Percentiles rank a stretch among this genome's conserved stretches.
phyloP scores from a whole-genome alignment of 2,113 vertebrate genomes.

The Sinocyclocheilus grahami region DNA sequence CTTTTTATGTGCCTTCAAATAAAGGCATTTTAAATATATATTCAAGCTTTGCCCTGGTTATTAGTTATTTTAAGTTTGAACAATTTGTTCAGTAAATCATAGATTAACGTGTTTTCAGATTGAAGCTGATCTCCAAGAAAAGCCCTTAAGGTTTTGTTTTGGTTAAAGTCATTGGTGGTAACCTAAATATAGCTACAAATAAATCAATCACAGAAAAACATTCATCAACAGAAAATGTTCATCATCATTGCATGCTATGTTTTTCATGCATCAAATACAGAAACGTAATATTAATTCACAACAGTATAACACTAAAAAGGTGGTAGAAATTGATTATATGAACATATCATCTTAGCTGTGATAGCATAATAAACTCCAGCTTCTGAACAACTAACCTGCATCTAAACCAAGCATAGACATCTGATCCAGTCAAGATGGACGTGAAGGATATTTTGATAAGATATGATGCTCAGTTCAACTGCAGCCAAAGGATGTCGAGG shows the following conservation, averaged over 20 bases:
- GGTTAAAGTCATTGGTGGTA: background rate
- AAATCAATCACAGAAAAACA: background rate
- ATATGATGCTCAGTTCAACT: background rate
- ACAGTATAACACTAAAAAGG: background rate
- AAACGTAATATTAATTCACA: background rate
- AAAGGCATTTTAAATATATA: constrained; percentile 7
- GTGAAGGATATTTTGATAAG: background rate
- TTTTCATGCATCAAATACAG: constrained; percentile 6
- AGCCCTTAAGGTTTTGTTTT: background rate
- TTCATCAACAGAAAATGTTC: background rate
- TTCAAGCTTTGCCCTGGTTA: background rate
- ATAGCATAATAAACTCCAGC: background rate
- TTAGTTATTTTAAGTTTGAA: background rate
- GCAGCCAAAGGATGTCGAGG: background rate
- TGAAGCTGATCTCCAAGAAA: background rate
- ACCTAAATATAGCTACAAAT: background rate
- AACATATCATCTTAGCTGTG: background rate
- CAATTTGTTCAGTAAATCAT: background rate
- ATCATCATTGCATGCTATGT: background rate
- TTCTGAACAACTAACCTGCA: constrained; percentile 18
- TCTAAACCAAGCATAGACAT: background rate
- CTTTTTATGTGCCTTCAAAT: constrained; percentile 25
- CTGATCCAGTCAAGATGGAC: constrained; percentile 5
- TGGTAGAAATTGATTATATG: background rate
- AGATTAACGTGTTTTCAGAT: background rate